Evolutionary conservation across 2,113 vertebrate genomes (phyloP), one percentile per base, ranked within the genome.

Genomic region (Python bivittatus): DNA sequence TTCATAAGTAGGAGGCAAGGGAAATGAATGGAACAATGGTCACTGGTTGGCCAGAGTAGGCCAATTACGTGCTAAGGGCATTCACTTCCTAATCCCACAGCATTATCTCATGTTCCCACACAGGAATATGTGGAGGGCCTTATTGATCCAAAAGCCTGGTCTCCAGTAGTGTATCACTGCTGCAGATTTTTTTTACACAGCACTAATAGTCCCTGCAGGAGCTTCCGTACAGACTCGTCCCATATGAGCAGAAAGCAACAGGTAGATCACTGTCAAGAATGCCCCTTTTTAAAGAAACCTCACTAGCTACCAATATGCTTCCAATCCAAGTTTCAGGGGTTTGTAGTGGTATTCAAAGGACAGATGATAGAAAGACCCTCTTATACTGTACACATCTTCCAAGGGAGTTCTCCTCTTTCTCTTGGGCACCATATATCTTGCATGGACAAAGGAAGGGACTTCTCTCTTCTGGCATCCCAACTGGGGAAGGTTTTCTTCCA

Each of bases 51-150:
- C 53, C 38, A 42, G 22, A 22, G 2, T 52, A 84, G 85, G 57
- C 85, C 44, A 86, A 92, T 90, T 84, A 52, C 48, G 56, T n/a
- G 84, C 85, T 92, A 84, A 56, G 83, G 56, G 33, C 84, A 84
- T 92, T 84, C 87, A 87, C 91, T 92, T 90, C 58, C 91, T 90
- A 87, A 84, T 57, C 44, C n/a, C 29, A 83, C 84, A 54, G 54
- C 44, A 85, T 92, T 89, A 64, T 89, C 88, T 54, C 57, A 64
- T 64, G 33, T 92, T 92, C 91, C 88, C 91, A 89, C 91, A 89
- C 64, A 52, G 20, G 17, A 79, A 42, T 79, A 79, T 79, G 33
- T 9, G 60, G 44, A 54, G 48, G 72, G 38, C 79, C 79, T 92
- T 85, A 44, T 48, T 90, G 89, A n/a, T 87, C n/a, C 54, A 86